Percentiles rank a stretch among this genome's conserved stretches.
Conservation (phyloP, 2,888 invertebrate genomes). For the Ernsta delagoae region DNA sequence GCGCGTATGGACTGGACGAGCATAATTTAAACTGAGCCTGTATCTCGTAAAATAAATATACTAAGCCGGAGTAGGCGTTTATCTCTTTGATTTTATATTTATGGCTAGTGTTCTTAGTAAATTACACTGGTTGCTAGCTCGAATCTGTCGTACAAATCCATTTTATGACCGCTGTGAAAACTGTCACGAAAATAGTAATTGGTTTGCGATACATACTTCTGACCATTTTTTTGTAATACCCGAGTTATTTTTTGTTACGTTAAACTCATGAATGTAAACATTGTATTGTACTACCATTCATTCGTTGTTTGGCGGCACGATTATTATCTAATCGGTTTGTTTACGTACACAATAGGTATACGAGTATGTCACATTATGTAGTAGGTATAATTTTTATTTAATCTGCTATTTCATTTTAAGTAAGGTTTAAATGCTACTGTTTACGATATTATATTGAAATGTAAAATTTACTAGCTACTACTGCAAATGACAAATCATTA, state of each 20-base stretch:
- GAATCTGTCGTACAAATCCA: constrained; percentile 40
- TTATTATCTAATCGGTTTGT: background rate
- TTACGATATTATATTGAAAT: too few species aligned
- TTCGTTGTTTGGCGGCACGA: background rate
- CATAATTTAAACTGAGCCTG: constrained; percentile 37
- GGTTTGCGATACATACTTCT: constrained; percentile 2
- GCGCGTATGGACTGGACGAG: constrained; percentile 22
- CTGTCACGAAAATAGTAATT: constrained; percentile 14
- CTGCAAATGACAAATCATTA: too few species aligned
- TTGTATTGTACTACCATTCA: background rate
- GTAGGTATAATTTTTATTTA: too few species aligned
- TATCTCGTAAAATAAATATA: constrained; percentile 38
- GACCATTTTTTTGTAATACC: too few species aligned
- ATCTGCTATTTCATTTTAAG: too few species aligned
- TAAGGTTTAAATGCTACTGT: too few species aligned
- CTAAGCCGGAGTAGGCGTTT: constrained; percentile 33
- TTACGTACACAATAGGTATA: background rate
- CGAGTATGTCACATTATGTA: too few species aligned
- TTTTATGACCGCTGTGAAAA: constrained; percentile 34
- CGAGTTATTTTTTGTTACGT: background rate
- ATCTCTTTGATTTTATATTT: constrained; percentile 33
- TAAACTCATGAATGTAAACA: constrained; percentile 28
- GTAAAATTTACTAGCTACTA: too few species aligned
- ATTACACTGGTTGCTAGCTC: constrained; percentile 39
- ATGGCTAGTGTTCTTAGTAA: constrained; percentile 36